These are phyloP conservation scores for Lasioglossum malachurum DNA, from an alignment of 2,888 invertebrate species.

Conservation along the genomic window DNA sequence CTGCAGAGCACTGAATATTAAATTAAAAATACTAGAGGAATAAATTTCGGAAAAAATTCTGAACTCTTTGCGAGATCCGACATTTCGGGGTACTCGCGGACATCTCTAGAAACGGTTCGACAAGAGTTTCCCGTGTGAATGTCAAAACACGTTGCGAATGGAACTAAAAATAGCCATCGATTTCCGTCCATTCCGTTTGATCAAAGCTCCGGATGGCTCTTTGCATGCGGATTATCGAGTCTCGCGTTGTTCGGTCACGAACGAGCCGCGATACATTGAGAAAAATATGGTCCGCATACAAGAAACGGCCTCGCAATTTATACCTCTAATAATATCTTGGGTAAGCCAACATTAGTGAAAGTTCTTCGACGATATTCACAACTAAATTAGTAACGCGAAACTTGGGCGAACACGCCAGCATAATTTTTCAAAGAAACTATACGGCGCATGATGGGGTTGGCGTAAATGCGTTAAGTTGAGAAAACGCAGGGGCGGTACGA, in stretches of 20 bases:
- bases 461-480: not conserved
- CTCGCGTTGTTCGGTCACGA: not conserved
- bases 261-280: not conserved
- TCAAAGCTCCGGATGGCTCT: conserved; percentile 1
- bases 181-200: not conserved
- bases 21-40: not conserved
- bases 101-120: not conserved
- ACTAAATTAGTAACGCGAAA: not conserved
- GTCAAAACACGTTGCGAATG: not conserved
- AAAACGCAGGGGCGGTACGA: not conserved
- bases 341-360: not conserved
- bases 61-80: not conserved
- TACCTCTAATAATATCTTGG: too few relatives aligned
- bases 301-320: not conserved
- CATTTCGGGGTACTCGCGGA: not conserved
- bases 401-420: not conserved
- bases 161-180: conserved; percentile 4
- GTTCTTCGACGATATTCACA: not conserved
- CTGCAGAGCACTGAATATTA: not conserved
- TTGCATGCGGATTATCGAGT: not conserved
- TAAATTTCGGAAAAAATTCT: not conserved
- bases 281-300: not conserved
- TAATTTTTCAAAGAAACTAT: not conserved
- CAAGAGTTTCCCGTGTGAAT: not conserved
- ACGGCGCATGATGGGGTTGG: too few relatives aligned